These are phyloP conservation scores for Rousettus madagascariensis DNA, from an alignment of 2,797 vertebrate species.

Conservation along the genomic window DNA sequence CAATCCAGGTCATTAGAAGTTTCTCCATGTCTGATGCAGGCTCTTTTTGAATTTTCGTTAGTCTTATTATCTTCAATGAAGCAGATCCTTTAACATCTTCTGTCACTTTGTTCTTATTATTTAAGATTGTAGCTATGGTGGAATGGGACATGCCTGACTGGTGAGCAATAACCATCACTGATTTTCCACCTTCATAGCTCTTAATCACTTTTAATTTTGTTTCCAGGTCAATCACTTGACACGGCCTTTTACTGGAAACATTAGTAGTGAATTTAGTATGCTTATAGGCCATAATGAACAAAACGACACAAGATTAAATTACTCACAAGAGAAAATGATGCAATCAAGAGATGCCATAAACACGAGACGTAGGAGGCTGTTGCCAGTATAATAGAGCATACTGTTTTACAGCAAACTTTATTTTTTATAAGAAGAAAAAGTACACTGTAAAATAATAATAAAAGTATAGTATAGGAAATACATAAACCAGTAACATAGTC, in stretches of 20 bases:
- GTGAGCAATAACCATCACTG: neutral
- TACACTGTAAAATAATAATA: neutral
- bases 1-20: neutral
- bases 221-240: neutral
- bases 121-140: neutral
- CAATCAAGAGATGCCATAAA: neutral
- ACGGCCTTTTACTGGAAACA: neutral
- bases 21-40: neutral
- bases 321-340: neutral
- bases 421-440: neutral
- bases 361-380: neutral
- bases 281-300: neutral
- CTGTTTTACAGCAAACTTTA: neutral
- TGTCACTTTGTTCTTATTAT: neutral
- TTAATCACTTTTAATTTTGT: neutral
- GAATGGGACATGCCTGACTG: neutral
- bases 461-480: neutral
- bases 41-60: neutral
- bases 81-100: neutral
- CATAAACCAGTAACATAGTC: neutral
- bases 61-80: neutral
- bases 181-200: neutral
- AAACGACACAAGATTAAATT: neutral
- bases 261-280: neutral
- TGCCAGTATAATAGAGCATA: neutral